Evolutionary conservation across 2,888 invertebrate species (phyloP).

Genomic region (Stomorhina lunata): DNA sequence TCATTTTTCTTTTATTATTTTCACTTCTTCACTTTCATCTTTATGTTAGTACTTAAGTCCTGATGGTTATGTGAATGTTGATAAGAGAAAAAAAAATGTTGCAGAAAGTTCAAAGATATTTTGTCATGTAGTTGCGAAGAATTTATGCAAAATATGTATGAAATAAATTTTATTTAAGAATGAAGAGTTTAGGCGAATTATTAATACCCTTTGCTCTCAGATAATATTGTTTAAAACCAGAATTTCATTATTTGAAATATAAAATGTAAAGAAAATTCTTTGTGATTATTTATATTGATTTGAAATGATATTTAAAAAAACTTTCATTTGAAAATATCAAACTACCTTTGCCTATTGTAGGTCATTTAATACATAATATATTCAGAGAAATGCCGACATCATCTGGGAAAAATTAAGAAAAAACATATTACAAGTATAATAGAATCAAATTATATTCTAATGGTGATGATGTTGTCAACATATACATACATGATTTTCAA

Average conservation of each 20-base stretch:
- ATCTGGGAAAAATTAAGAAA: not conserved
- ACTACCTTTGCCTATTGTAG: too few relatives aligned
- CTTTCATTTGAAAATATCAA: too few relatives aligned
- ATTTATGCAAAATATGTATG: not conserved
- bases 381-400: not conserved
- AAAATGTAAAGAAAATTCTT: not conserved
- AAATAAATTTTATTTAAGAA: too few relatives aligned
- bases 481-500: not conserved
- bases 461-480: not conserved
- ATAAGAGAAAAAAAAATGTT: not conserved
- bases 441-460: not conserved
- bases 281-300: too few relatives aligned
- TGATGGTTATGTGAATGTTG: not conserved
- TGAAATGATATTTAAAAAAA: too few relatives aligned
- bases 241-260: too few relatives aligned
- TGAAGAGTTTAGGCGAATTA: too few relatives aligned
- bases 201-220: too few relatives aligned
- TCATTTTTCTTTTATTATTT: not conserved
- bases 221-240: too few relatives aligned
- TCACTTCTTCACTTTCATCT: not conserved
- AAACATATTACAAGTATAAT: not conserved
- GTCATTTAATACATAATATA: too few relatives aligned
- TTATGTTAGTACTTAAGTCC: not conserved
- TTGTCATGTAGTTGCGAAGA: not conserved
- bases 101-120: constrained; percentile 30